Conservation (phyloP, 2,888 invertebrate species). For the Meandrusa payeni region DNA sequence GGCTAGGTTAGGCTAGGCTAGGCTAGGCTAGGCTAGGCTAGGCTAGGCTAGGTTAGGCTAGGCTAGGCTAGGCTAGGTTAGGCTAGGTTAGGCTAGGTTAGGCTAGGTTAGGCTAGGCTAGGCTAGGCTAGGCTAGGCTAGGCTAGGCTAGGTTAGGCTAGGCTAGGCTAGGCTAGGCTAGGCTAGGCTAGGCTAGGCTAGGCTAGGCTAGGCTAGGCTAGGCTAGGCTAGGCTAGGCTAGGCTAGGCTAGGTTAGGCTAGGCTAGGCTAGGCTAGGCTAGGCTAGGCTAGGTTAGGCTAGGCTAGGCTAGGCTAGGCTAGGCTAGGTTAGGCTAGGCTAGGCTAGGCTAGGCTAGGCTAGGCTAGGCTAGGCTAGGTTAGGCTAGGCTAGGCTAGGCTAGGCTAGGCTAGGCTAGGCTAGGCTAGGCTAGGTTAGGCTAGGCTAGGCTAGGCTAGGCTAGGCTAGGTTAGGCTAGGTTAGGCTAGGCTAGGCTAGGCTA, state of each 20-base stretch:
- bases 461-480: constrained; percentile 30
- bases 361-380: constrained; percentile 32
- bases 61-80: no score
- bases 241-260: constrained; percentile 24
- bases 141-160: no score
- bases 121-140: no score
- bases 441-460: constrained; percentile 30
- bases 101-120: no score
- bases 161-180: constrained; percentile 35
- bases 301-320: constrained; percentile 23
- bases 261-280: constrained; percentile 22
- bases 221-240: constrained; percentile 29
- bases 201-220: no score
- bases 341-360: constrained; percentile 34
- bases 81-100: no score
- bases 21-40: no score
- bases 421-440: constrained; percentile 25
- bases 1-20: no score
- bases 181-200: constrained; percentile 33
- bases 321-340: constrained; percentile 25
- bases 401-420: constrained; percentile 28
- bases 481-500: constrained; percentile 28
- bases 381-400: constrained; percentile 35
- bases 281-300: constrained; percentile 34
- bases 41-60: no score